Base-by-base conservation (phyloP, 2,113 vertebrate species). In the Percina caprodes region DNA sequence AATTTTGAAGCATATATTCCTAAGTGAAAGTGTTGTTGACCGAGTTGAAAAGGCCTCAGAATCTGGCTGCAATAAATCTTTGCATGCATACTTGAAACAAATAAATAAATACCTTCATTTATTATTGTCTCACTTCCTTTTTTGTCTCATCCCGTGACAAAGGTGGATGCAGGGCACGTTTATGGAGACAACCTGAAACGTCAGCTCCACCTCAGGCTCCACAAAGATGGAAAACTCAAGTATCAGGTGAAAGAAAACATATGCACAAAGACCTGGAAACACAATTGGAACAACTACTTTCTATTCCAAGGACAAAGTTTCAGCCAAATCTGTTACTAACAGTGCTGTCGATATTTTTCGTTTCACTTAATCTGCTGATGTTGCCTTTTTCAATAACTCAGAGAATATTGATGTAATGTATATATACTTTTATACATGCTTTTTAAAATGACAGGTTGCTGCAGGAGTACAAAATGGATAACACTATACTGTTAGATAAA, bases 151-250 rank as follows among this genome's bases (percentile, higher is more conserved):
- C 24, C 8, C 23, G 11, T 19, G 0, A 26, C 8, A 15, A 93
- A 99, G 98, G 97, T 99, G 82, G 98, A 99, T 73, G 97, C 98
- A 0, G 97, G 97, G 2, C 97, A 99, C 83, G 18, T 99, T 69
- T 99, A 99, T 0, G 98, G 98, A 85, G 97, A 98, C 92, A 96
- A 83, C 73, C 91, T 99, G 87, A 86, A 95, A 30, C 96, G 97
- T 11, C 98, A 99, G 89, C 95, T 97, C 39, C 73, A 93, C 5
- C 96, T 99, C 56, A 90, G 98, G 5, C 96, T 98, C 84, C 97
- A 96, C 80, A 95, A 91, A 83, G 97, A 98, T 0, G 98, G 98
- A 65, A 99, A 99, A 86, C 90, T 99, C 77, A 99, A 99, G 85
- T 98, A 96, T 91, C 97, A 99, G 97, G 98, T 99, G 93, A 80